Base-by-base conservation (phyloP, 2,888 invertebrate genomes). In the Leistus spinibarbis region DNA sequence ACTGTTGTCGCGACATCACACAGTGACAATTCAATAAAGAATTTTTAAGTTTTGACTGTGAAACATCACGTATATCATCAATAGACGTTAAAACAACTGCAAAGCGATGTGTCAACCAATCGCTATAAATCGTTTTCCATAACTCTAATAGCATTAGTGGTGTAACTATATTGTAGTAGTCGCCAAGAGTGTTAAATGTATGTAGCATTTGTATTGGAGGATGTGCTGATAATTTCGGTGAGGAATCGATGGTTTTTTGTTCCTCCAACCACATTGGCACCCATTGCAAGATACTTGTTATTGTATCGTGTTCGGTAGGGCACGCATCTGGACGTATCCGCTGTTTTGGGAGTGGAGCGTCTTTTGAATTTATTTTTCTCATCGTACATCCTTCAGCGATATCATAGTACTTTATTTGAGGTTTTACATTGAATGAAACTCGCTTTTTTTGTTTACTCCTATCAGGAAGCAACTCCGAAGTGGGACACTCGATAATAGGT, bases 201-300 rank as follows among this genome's bases (percentile, higher is more conserved):
- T 87, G 87, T 16, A 89, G 86, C 79, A 92, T 87, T 3, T 88
- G 87, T 79, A 87, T 81, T 1, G 91, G 84, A 3, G 86, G 82
- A 60, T 86, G 86, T 64, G 83, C 82, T 23, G 87, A 86, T 23
- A 90, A 88, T 4, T 90, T 88, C 1, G 91, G 90, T 67, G 89
- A 88, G 0, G 87, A 85, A 72, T 86, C 85, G 10, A 84, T 82
- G 64, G 82, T 82, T 20, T 84, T 81, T 80, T 90, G 89, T 78
- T 90, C 89, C 74, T 88, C 83, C 1, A 93, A 81, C 93, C 92
- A 93, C 23, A 87, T 86, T 7, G 91, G 90, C 80, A 90, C 90
- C 93, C 93, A 93, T 1, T 72, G 79, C 3, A 92, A 85, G 77
- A 93, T 88, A 77, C 88, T 87, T 77, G 87, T 84, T 23, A 91